Evolutionary conservation across 1,140 invertebrate genomes (phyloP).

Genomic region (Neodiprion virginianus): DNA sequence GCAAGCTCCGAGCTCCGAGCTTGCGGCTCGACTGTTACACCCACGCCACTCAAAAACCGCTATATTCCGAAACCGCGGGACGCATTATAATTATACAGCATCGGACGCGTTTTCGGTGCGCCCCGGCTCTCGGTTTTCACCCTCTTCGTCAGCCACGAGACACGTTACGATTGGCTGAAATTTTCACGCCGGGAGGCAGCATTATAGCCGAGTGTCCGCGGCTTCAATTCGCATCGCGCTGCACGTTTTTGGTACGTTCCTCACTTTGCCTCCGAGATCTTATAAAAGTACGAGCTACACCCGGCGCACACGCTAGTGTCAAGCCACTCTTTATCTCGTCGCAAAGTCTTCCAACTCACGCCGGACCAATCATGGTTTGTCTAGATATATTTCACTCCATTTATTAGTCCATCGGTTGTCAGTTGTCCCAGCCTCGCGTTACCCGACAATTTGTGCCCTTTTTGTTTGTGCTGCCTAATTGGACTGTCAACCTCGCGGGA

Average conservation of each 20-base stretch:
- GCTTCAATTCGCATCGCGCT: background rate
- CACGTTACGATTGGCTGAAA: slow-evolving; percentile 33
- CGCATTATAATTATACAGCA: background rate
- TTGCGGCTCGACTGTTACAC: background rate
- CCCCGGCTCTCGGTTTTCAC: background rate
- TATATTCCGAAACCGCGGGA: background rate
- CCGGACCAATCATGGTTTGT: background rate
- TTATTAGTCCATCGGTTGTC: no score
- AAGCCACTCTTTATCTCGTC: background rate
- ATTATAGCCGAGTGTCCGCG: slow-evolving; percentile 34
- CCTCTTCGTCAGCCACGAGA: background rate
- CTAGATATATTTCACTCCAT: background rate
- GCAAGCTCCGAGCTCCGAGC: no score
- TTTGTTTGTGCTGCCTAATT: no score
- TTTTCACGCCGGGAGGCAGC: slow-evolving; percentile 37
- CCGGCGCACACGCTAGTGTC: background rate
- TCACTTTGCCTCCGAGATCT: background rate
- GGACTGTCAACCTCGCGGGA: no score
- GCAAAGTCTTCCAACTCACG: background rate
- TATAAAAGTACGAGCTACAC: background rate
- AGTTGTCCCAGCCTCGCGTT: no score
- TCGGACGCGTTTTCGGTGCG: background rate
- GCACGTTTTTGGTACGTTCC: background rate
- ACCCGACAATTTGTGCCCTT: no score
- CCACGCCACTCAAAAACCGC: background rate